These are phyloP conservation scores for Ceyx erithaca DNA, from an alignment of 2,797 vertebrate species.

Conservation along the genomic window DNA sequence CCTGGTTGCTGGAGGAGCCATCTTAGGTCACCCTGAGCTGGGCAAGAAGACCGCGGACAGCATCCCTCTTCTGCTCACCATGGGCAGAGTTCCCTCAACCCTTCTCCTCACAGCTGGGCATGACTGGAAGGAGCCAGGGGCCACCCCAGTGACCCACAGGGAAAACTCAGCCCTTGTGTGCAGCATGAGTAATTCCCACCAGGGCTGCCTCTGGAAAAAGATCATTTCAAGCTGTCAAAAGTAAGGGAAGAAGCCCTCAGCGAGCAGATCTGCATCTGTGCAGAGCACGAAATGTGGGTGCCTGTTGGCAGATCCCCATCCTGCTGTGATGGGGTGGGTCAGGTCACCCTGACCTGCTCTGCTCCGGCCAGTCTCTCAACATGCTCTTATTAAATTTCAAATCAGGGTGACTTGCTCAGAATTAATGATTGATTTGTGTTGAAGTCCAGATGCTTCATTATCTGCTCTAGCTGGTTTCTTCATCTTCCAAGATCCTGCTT, in stretches of 20 bases:
- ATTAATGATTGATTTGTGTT: not conserved
- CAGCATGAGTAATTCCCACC: fast-evolving
- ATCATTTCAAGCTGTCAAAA: not conserved
- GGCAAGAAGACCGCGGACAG: not conserved
- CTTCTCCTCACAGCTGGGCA: not conserved
- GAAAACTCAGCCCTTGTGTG: fast-evolving
- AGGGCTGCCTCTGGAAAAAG: not conserved
- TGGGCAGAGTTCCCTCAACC: fast-evolving
- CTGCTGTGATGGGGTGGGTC: not conserved
- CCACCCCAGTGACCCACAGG: not conserved
- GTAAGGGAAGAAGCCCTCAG: not conserved
- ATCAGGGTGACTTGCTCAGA: not conserved
- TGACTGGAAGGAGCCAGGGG: not conserved
- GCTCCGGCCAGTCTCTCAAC: fast-evolving
- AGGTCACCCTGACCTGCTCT: not conserved
- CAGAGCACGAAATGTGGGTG: not conserved
- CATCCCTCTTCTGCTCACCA: not conserved
- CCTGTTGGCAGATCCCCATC: not conserved
- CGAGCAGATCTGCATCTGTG: not conserved
- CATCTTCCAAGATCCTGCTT: not conserved
- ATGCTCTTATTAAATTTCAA: not conserved
- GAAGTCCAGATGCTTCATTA: conserved; percentile 49
- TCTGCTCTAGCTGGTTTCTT: not conserved
- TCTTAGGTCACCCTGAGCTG: not conserved
- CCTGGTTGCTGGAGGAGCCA: not conserved